Conservation (phyloP, 1,140 invertebrate species). For the Caerostris darwini region DNA sequence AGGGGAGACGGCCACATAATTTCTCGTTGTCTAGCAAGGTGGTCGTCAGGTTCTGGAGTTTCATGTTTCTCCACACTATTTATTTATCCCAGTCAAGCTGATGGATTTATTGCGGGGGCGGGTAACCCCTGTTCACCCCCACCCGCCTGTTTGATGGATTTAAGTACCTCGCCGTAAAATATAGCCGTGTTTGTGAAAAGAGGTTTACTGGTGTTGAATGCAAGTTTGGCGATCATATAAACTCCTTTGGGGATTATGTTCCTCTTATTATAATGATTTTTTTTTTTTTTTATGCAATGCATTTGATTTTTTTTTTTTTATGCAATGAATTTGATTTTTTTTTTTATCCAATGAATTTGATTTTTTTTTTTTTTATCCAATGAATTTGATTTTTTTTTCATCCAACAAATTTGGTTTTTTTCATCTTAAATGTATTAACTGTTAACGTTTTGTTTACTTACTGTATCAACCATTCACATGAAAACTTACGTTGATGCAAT, state of each 20-base stretch:
- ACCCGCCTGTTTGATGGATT: neutral
- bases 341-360: no score
- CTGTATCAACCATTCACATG: no score
- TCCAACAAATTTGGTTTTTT: no score
- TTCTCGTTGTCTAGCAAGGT: conserved; percentile 32
- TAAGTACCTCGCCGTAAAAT: conserved; percentile 11
- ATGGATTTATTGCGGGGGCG: neutral
- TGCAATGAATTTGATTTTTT: no score
- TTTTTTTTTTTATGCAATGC: neutral
- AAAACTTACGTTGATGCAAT: no score
- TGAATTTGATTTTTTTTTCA: neutral
- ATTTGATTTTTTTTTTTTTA: neutral
- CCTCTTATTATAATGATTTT: neutral
- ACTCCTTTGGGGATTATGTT: neutral
- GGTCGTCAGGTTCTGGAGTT: conserved; percentile 34
- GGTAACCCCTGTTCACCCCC: neutral
- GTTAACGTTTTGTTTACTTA: no score
- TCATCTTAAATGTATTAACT: no score
- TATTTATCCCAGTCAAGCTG: conserved; percentile 42
- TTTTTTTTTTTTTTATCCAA: no score
- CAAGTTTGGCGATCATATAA: neutral
- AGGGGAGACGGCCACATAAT: neutral
- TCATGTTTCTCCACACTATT: neutral
- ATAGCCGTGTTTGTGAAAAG: neutral
- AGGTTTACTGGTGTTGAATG: neutral